A percentile compares a stretch with the other conserved stretches of the same genome.
phyloP scores from a whole-genome alignment of 2,113 vertebrate species.

The Ondatra zibethicus region DNA sequence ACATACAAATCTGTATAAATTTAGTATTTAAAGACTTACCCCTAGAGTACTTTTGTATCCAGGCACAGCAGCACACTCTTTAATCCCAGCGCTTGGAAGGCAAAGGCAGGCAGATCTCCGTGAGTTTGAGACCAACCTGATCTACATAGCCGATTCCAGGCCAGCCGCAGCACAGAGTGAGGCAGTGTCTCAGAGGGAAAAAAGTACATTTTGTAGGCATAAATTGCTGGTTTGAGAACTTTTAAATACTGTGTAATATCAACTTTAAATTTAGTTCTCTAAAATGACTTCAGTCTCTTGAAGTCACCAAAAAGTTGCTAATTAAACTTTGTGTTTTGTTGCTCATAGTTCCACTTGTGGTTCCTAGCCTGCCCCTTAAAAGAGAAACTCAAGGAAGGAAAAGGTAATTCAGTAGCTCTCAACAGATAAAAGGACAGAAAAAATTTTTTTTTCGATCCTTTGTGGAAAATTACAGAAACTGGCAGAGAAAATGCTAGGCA shows the following conservation, averaged over 20 bases:
- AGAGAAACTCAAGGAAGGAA: constrained; percentile 58
- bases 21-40: background rate
- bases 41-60: background rate
- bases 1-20: background rate
- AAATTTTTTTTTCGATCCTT: background rate
- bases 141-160: background rate
- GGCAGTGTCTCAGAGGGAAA: background rate
- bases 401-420: constrained; percentile 32
- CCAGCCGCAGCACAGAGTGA: background rate
- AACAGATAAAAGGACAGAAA: constrained; percentile 49
- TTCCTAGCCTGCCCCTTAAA: constrained; percentile 44
- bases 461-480: constrained; percentile 59
- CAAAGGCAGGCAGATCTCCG: background rate
- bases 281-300: background rate
- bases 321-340: constrained; percentile 10
- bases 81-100: background rate
- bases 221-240: background rate
- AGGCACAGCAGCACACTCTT: background rate
- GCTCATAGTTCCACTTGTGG: constrained; percentile 37
- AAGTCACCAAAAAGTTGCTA: background rate
- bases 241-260: background rate
- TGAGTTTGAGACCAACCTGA: background rate
- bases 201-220: background rate
- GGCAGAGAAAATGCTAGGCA: constrained; percentile 35
- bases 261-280: constrained; percentile 52